phyloP scores from a whole-genome alignment of 2,797 vertebrate species.

The Valencia hispanica region DNA sequence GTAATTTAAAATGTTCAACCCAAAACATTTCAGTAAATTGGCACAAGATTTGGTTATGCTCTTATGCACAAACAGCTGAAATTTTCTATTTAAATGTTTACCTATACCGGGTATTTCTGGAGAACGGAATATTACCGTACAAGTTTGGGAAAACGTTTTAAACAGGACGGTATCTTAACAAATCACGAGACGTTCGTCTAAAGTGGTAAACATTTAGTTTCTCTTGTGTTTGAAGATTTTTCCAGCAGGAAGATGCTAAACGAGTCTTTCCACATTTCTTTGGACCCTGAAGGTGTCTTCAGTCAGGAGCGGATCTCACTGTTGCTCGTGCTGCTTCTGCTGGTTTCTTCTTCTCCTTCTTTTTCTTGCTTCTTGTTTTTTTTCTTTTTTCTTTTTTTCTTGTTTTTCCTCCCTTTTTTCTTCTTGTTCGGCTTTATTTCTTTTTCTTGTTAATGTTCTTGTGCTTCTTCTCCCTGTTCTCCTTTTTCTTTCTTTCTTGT shows the following conservation, averaged over 20 bases:
- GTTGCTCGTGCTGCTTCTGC: conserved; percentile 13
- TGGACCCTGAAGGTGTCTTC: conserved; percentile 3
- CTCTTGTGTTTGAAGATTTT: background rate
- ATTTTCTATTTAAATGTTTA: no score
- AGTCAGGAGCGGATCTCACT: conserved; percentile 45
- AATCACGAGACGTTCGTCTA: no score
- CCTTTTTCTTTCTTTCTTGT: no score
- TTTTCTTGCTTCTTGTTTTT: conserved; percentile 42
- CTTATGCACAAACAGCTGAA: no score
- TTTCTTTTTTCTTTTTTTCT: no score
- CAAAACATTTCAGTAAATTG: background rate
- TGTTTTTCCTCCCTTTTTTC: no score
- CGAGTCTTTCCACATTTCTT: background rate
- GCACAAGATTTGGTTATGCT: no score
- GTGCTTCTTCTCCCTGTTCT: conserved; percentile 10
- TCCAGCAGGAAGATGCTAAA: background rate
- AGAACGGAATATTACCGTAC: no score
- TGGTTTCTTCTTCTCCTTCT: conserved; percentile 20
- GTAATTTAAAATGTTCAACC: background rate
- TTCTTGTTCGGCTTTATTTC: no score
- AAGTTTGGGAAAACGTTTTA: background rate
- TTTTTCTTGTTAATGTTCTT: no score
- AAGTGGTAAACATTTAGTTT: background rate
- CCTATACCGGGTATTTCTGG: background rate
- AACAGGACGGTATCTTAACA: no score